Evolutionary conservation across 2,113 vertebrate species (phyloP), one percentile per base, ranked within the genome.

Genomic region (Laticauda colubrina): DNA sequence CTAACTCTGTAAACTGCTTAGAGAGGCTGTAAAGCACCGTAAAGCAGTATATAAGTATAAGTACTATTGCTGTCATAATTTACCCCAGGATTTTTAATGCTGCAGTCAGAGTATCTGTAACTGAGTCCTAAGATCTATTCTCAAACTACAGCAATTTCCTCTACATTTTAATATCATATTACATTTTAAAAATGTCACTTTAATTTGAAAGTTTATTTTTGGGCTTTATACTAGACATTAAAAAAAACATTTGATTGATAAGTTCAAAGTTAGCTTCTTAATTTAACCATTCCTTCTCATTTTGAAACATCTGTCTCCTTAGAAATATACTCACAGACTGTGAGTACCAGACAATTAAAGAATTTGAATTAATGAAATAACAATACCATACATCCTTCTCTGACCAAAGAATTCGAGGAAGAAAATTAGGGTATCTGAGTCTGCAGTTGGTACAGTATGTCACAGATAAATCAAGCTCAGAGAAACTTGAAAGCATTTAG

Each of bases 381-480:
- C 53, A 57, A 88, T 39, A 81, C 15, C 55, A 6, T 20, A 29
- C 53, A 75, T 53, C 14, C 51, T 26, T 51, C 29, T 85, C 88
- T 34, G 18, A 34, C 15, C 54, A 89, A 57, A 89, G 43, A 53
- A 92, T 24, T 56, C 51, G 34, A 85, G 21, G 20, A 88, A 48
- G 53, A 85, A 57, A 43, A 26, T 54, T 57, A 89, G 15, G 53
- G 39, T 85, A 59, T 54, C 92, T 89, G 64, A 85, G 85, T 85
- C 54, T 92, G 64, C 88, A 54, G 23, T 89, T 89, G 92, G 54
- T 88, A 89, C 54, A 57, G 61, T 20, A 51, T 89, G 89, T 92
- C 89, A 89, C 48, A 89, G 81, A 92, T 92, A 92, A 92, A 92
- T 89, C 64, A 92, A 55, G 24, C 85, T 87, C 54, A 85, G 88